A percentile compares a stretch with the other conserved stretches of the same genome.
These are phyloP conservation scores for Geotrupes spiniger DNA, from an alignment of 2,888 invertebrate species.

Conservation along the genomic window DNA sequence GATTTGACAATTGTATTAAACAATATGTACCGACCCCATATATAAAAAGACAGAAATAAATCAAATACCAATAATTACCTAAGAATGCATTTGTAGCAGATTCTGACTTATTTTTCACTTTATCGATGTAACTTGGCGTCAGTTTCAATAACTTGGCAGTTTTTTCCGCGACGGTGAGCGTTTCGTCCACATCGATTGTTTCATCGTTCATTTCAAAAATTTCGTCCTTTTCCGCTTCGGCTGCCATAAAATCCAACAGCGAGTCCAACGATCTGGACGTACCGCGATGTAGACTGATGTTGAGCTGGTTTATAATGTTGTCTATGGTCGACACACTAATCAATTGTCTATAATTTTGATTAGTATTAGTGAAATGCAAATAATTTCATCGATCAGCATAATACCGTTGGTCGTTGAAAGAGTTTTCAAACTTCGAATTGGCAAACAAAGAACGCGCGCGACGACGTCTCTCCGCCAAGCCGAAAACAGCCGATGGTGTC, in stretches of 20 bases:
- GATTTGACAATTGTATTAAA: too few species aligned
- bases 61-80: too few species aligned
- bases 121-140: constrained; percentile 26
- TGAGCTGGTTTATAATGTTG: constrained; percentile 28
- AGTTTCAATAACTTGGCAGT: constrained; percentile 28
- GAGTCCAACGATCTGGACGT: constrained; percentile 35
- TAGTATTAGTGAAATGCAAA: not conserved
- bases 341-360: constrained; percentile 21
- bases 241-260: constrained; percentile 28
- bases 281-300: constrained; percentile 18
- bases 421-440: constrained; percentile 36
- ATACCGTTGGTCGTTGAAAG: constrained; percentile 19
- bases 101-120: not conserved
- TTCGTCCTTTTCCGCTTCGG: constrained; percentile 30
- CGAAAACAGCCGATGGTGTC: constrained; percentile 42
- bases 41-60: too few species aligned
- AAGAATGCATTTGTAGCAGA: too few species aligned
- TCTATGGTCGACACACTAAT: constrained; percentile 33
- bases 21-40: too few species aligned
- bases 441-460: constrained; percentile 52
- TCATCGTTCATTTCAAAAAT: constrained; percentile 20
- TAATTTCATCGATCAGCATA: not conserved
- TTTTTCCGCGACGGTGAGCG: constrained; percentile 20
- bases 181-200: constrained; percentile 18
- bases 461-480: constrained; percentile 52